phyloP scores from a whole-genome alignment of 1,140 invertebrate genomes.

The Eumeta japonica region DNA sequence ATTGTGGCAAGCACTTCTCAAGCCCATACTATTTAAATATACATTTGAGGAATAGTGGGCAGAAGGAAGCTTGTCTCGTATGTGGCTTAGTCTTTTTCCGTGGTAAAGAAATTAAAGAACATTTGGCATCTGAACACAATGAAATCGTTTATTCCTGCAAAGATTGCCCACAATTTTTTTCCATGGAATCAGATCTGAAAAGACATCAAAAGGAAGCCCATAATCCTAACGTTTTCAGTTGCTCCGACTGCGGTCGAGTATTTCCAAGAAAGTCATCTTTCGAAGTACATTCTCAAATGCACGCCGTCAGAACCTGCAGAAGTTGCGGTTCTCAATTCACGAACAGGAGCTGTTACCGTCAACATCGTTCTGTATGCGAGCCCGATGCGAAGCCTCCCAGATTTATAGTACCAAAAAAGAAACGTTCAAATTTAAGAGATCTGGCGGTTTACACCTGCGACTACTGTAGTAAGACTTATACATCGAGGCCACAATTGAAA shows the following conservation, averaged over 20 bases:
- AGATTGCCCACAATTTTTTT: conserved; percentile 30
- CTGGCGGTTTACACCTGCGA: conserved; percentile 44
- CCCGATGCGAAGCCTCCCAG: conserved; percentile 33
- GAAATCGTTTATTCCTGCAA: conserved; percentile 19
- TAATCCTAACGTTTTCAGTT: conserved; percentile 21
- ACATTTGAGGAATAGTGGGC: conserved; percentile 42
- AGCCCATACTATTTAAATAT: conserved; percentile 41
- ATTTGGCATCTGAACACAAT: conserved; percentile 25
- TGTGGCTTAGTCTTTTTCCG: conserved; percentile 28
- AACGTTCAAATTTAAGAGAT: conserved; percentile 36
- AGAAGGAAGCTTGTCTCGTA: conserved; percentile 33
- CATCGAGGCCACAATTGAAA: conserved; percentile 42
- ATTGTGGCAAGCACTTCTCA: conserved; percentile 41
- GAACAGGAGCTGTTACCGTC: conserved; percentile 35
- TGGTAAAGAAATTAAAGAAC: conserved; percentile 32
- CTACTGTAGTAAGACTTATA: conserved; percentile 43
- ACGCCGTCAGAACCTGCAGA: conserved; percentile 36
- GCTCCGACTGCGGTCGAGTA: conserved; percentile 32
- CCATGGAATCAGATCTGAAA: conserved; percentile 17
- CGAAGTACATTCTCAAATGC: conserved; percentile 41
- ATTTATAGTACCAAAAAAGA: conserved; percentile 21
- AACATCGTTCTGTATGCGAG: conserved; percentile 36
- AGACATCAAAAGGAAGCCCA: conserved; percentile 28
- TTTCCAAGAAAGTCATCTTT: conserved; percentile 30
- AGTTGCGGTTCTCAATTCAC: conserved; percentile 35